phyloP scores from a whole-genome alignment of 2,113 vertebrate genomes.

The Felis chaus region DNA sequence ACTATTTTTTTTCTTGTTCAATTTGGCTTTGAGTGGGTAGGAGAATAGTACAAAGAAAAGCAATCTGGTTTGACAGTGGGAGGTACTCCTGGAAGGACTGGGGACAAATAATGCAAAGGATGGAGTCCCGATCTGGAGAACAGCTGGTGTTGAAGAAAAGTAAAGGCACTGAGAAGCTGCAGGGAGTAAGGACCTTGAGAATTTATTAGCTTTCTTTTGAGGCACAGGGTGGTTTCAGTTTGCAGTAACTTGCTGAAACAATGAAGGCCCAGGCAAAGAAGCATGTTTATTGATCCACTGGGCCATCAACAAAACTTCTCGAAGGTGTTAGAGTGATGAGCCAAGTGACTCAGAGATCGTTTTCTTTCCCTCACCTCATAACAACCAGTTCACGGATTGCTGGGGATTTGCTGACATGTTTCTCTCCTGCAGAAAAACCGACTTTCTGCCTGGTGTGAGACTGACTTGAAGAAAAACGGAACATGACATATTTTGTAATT shows the following conservation, averaged over 20 bases:
- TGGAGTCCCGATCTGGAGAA: neutral
- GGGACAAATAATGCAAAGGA: neutral
- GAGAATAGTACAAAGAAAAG: neutral
- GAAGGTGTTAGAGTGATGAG: neutral
- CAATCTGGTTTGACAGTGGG: neutral
- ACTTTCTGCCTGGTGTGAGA: slow-evolving; percentile 1
- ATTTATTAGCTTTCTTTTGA: slow-evolving; percentile 37
- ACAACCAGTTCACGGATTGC: slow-evolving; percentile 35
- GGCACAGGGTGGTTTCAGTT: neutral
- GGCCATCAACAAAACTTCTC: slow-evolving; percentile 40
- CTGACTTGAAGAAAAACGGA: neutral
- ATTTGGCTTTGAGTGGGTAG: neutral
- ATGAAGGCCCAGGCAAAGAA: neutral
- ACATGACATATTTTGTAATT: neutral
- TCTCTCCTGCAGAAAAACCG: slow-evolving; percentile 1
- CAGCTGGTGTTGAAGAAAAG: slow-evolving; percentile 27
- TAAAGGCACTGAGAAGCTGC: neutral
- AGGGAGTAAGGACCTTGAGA: neutral
- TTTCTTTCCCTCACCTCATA: neutral
- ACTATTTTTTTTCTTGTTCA: slow-evolving; percentile 13
- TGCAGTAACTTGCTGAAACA: slow-evolving; percentile 18
- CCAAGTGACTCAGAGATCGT: neutral
- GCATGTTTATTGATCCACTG: neutral
- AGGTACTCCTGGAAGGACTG: neutral
- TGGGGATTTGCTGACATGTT: slow-evolving; percentile 19